Conservation (phyloP, 2,888 invertebrate genomes). For the Melieria crassipennis region DNA sequence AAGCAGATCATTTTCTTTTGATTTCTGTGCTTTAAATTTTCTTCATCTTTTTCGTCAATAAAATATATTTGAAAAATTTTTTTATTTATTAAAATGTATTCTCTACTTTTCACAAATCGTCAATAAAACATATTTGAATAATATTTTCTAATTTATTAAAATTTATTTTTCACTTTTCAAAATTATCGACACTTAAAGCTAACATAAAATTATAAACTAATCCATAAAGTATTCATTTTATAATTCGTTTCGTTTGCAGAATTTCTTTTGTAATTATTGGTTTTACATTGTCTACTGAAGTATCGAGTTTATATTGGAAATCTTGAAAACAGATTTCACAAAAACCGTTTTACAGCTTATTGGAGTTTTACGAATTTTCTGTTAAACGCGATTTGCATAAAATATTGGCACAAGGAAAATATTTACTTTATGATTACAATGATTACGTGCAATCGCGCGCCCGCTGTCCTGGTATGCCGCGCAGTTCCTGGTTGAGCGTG, state of each 20-base stretch:
- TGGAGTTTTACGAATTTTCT: not conserved
- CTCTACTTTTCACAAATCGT: too few relatives aligned
- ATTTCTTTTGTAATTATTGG: not conserved
- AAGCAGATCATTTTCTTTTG: too few relatives aligned
- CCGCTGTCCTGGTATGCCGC: conserved; percentile 65
- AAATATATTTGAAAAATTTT: too few relatives aligned
- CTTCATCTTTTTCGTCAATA: too few relatives aligned
- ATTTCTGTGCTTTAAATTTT: too few relatives aligned
- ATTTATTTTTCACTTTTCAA: not conserved
- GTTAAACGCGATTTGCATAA: not conserved
- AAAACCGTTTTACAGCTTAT: conserved; percentile 26
- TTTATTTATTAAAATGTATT: too few relatives aligned
- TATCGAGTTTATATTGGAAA: conserved; percentile 39
- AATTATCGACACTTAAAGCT: conserved; percentile 3
- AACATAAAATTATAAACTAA: conserved; percentile 5
- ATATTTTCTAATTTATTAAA: too few relatives aligned
- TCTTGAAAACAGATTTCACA: conserved; percentile 55
- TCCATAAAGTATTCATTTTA: not conserved
- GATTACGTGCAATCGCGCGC: conserved; percentile 66
- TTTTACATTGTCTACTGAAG: too few relatives aligned
- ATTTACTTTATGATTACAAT: not conserved
- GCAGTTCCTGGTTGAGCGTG: conserved; percentile 71
- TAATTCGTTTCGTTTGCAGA: not conserved
- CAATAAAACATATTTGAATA: too few relatives aligned
- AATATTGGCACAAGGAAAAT: conserved; percentile 25